A percentile compares a stretch with the other conserved stretches of the same genome.
These are phyloP conservation scores for Streptopelia turtur DNA, from an alignment of 2,797 vertebrate species.

Conservation along the genomic window DNA sequence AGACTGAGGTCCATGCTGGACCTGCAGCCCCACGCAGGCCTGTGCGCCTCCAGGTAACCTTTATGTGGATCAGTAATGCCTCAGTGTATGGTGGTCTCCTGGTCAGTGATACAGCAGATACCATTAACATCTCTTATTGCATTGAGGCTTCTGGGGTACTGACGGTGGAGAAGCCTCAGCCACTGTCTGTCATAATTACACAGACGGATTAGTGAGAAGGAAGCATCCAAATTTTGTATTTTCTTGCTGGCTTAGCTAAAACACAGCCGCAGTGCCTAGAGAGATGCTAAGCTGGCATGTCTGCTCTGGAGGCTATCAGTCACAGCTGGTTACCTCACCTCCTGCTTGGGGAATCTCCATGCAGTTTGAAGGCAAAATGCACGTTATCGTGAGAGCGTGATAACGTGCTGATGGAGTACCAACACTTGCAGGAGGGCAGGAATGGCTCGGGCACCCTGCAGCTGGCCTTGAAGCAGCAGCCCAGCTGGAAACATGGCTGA, in stretches of 20 bases:
- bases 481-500: neutral
- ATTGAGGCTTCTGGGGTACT: neutral
- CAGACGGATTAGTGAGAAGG: neutral
- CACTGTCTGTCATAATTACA: neutral
- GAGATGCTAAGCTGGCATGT: rapidly evolving
- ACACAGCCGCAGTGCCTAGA: neutral
- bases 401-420: neutral
- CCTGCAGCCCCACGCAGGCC: neutral
- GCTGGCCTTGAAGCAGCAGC: neutral
- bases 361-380: neutral
- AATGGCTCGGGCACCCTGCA: rapidly evolving
- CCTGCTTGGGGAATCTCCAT: neutral
- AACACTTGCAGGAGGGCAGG: neutral
- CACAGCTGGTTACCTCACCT: neutral
- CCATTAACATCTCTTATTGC: neutral
- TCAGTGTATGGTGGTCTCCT: rapidly evolving
- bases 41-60: neutral
- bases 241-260: neutral
- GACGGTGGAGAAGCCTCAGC: neutral
- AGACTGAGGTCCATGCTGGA: neutral
- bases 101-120: neutral
- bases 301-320: neutral
- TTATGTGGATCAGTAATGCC: rapidly evolving
- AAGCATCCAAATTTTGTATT: neutral
- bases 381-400: neutral